Conservation (phyloP, 2,113 vertebrate species). For the Sapajus apella region DNA sequence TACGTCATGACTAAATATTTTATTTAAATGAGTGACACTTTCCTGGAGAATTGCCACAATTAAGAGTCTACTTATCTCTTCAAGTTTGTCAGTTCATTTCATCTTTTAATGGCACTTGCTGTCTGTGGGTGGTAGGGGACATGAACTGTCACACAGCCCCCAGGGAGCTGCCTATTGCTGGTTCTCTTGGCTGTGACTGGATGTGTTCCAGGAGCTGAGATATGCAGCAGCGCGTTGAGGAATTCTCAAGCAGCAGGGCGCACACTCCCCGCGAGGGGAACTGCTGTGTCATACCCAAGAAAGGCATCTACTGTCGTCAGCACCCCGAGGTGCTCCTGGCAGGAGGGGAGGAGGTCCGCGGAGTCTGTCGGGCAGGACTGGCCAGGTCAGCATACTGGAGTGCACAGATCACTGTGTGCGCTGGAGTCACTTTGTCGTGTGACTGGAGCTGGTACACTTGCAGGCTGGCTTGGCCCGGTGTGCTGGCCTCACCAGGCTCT, state of each 20-base stretch:
- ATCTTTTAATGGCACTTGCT: neutral
- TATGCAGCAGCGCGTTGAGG: accelerated
- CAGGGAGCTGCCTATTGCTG: neutral
- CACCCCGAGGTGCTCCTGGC: neutral
- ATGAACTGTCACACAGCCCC: too few species aligned
- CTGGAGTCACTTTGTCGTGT: neutral
- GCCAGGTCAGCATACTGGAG: neutral
- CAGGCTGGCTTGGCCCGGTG: neutral
- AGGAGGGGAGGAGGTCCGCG: neutral
- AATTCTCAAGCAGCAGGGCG: too few species aligned
- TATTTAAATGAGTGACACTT: neutral
- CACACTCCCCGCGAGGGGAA: neutral
- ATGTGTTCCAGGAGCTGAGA: neutral
- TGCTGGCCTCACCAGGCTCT: neutral
- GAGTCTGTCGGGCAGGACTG: neutral
- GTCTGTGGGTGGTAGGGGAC: neutral
- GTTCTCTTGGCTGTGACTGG: neutral
- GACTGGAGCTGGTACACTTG: neutral
- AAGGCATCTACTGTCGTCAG: accelerated
- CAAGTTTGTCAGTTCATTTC: neutral
- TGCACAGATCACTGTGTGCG: neutral
- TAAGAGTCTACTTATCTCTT: neutral
- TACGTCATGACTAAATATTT: neutral
- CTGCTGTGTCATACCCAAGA: neutral
- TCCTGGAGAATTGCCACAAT: neutral